A percentile compares a stretch with the other conserved stretches of the same genome.
These are phyloP conservation scores for Arothron firmamentum DNA, from an alignment of 2,113 vertebrate genomes.

Conservation along the genomic window DNA sequence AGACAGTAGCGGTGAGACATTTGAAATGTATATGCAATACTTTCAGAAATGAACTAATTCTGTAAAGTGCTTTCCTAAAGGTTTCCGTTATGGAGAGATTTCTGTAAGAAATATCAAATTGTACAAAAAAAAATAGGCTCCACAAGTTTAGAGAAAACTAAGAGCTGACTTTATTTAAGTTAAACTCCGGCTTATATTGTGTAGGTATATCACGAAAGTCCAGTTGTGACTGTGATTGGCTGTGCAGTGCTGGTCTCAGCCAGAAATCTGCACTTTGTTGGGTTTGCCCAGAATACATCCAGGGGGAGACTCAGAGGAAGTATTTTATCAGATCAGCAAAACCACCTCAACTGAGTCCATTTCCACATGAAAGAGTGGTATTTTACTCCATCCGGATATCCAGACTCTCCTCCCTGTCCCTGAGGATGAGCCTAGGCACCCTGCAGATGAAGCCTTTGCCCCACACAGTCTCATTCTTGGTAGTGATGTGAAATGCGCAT, in stretches of 20 bases:
- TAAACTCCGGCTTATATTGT: conserved; percentile 12
- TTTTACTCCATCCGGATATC: conserved; percentile 35
- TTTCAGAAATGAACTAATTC: no score
- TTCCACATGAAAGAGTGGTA: conserved; percentile 12
- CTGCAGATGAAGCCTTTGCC: conserved; percentile 18
- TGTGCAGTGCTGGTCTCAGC: background rate
- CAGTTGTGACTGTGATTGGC: no score
- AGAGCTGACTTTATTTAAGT: no score
- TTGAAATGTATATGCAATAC: no score
- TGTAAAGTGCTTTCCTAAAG: background rate
- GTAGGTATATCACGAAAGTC: background rate
- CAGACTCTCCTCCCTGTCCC: conserved; percentile 57
- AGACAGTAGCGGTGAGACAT: no score
- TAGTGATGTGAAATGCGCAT: background rate
- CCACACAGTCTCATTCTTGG: conserved; percentile 5
- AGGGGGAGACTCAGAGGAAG: conserved; percentile 43
- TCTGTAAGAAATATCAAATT: no score
- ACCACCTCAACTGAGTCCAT: conserved; percentile 28
- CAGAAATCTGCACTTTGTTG: conserved; percentile 4
- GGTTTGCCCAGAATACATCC: conserved; percentile 5
- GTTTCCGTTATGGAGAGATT: no score
- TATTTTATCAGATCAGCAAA: conserved; percentile 31
- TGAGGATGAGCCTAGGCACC: conserved; percentile 34
- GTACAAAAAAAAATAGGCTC: no score
- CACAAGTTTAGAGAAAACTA: no score